Conservation (phyloP, 1,140 invertebrate genomes). For the Diuraphis noxia region DNA sequence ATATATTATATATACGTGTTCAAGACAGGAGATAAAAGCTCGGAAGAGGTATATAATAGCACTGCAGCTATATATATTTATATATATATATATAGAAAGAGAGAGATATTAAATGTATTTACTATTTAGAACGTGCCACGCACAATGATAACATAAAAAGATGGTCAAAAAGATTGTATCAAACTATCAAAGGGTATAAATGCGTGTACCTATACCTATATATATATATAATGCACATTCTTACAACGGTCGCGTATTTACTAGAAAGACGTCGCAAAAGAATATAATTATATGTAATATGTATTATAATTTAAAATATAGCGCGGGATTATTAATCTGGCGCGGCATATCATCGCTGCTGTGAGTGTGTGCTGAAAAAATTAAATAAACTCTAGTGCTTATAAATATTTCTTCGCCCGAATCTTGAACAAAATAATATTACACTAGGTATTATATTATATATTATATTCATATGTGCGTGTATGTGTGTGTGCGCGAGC, state of each 20-base stretch:
- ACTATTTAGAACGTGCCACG: not conserved
- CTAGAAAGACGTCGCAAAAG: not conserved
- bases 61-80: not conserved
- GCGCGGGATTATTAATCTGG: not conserved
- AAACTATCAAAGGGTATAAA: not conserved
- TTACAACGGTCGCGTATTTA: not conserved
- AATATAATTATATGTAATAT: not conserved
- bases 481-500: no score
- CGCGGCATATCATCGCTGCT: not conserved
- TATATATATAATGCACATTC: not conserved
- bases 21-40: not conserved
- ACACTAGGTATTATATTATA: not conserved
- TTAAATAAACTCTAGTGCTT: conserved; percentile 9
- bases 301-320: not conserved
- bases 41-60: not conserved
- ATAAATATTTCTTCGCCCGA: not conserved
- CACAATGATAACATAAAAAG: not conserved
- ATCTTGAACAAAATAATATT: not conserved
- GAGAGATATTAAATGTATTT: not conserved
- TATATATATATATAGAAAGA: no score
- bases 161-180: conserved; percentile 2
- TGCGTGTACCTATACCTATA: not conserved
- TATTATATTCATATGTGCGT: no score
- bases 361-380: not conserved
- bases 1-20: not conserved